These are phyloP conservation scores for Achatina immaculata DNA, from an alignment of 1,140 invertebrate genomes.

Conservation along the genomic window DNA sequence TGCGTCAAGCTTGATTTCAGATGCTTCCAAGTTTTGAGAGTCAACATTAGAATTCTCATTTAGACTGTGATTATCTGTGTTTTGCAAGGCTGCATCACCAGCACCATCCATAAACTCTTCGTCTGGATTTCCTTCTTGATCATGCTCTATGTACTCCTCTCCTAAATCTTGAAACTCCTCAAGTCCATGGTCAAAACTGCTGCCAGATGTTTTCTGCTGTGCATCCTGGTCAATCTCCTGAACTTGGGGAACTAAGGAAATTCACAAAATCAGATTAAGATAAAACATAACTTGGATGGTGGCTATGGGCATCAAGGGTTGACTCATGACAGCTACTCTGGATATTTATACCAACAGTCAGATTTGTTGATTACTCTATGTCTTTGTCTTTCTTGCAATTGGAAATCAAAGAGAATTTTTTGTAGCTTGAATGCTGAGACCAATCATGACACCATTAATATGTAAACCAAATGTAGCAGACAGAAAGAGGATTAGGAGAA, in stretches of 20 bases:
- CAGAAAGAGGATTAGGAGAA: too few relatives aligned
- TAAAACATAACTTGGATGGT: conserved; percentile 33
- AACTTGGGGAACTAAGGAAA: conserved; percentile 55
- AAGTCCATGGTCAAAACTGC: background rate
- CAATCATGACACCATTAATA: too few relatives aligned
- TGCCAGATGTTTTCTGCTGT: conserved; percentile 39
- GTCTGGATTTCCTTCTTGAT: conserved; percentile 29
- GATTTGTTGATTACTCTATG: background rate
- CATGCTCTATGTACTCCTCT: conserved; percentile 33
- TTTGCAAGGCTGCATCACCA: background rate
- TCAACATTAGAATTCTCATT: background rate
- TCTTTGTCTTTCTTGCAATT: background rate
- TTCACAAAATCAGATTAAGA: conserved; percentile 41
- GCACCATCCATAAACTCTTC: conserved; percentile 10
- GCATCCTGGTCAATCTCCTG: conserved; percentile 33
- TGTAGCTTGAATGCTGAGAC: too few relatives aligned
- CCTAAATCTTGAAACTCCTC: conserved; percentile 49
- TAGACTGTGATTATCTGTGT: background rate
- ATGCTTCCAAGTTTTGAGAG: background rate
- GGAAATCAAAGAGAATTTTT: background rate
- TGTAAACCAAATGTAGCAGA: too few relatives aligned
- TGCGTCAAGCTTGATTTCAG: background rate
- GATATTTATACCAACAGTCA: conserved; percentile 23
- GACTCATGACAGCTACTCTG: conserved; percentile 17
- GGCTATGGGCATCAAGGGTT: conserved; percentile 20